A percentile compares a stretch with the other conserved stretches of the same genome.
Conservation (phyloP, 2,113 vertebrate genomes). For the Semnopithecus entellus region DNA sequence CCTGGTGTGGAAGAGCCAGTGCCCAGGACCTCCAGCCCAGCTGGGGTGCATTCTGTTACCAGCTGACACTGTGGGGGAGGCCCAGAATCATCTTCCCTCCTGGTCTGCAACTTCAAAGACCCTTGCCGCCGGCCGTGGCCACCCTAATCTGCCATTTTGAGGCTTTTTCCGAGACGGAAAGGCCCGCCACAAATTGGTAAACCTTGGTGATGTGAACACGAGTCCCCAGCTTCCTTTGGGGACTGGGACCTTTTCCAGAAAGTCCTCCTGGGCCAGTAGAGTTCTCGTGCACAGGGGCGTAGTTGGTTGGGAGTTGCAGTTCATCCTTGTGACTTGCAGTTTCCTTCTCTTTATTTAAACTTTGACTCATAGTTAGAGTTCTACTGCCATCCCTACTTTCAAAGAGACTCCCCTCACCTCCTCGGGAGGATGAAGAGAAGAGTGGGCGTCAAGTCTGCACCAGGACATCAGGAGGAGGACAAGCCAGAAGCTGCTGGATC, state of each 20-base stretch:
- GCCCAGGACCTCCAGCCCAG: too few relatives aligned
- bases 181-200: background rate
- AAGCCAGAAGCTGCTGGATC: background rate
- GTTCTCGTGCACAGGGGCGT: background rate
- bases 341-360: background rate
- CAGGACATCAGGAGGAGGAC: background rate
- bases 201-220: too few relatives aligned
- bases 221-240: too few relatives aligned
- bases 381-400: slow-evolving; percentile 55
- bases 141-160: background rate
- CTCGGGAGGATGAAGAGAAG: slow-evolving; percentile 44
- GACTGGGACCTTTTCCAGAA: background rate
- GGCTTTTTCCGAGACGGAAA: background rate
- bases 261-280: background rate
- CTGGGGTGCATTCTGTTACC: background rate
- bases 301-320: too few relatives aligned
- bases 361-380: slow-evolving; percentile 57
- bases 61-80: too few relatives aligned
- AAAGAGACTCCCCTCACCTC: slow-evolving; percentile 57
- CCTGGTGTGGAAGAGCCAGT: background rate
- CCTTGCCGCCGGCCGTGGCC: too few relatives aligned
- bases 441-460: slow-evolving; percentile 10
- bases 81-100: background rate
- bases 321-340: background rate
- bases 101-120: background rate